Evolutionary conservation across 2,888 invertebrate species (phyloP), one percentile per base, ranked within the genome.

Genomic region (Drosophila subsilvestris): DNA sequence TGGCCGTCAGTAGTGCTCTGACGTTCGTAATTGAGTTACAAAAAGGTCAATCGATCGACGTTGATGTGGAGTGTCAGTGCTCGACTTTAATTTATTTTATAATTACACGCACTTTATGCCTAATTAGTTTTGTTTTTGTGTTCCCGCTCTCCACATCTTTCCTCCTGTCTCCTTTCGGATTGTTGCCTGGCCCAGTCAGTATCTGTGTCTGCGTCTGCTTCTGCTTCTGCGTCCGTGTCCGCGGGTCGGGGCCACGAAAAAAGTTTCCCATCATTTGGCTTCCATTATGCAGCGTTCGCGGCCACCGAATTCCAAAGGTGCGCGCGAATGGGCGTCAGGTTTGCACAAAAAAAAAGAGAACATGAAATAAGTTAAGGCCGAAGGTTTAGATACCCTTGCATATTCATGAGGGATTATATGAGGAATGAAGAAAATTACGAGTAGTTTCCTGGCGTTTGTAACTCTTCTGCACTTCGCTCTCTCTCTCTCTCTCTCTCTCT

Each of bases 251-350:
- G 59, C 65, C 60, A 63, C 75, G n/a, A 85, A 86, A 78, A 89
- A 89, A 88, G 79, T 76, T 89, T 89, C 89, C 88, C 88, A 89
- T 88, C 88, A 86, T 89, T 88, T 88, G 85, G 85, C 79, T 75
- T 74, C 82, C 85, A 87, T 86, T 84, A 86, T 82, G 84, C 83
- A 86, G 86, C 80, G 80, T 82, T 80, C 85, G 75, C 79, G 78
- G 86, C 88, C 88, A 88, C 88, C 86, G 88, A 88, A 88, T 88
- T 88, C 88, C 88, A 79, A 77, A 79, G 79, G 74, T 79, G 76
- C 70, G 63, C 75, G 80, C 75, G 73, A 74, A 77, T 72, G 78
- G 74, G 74, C 77, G 76, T 78, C 80, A 77, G 74, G 58, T 68
- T 76, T 74, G 70, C 53, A 29, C 65, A 75, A 51, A 63, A 10